Conservation (phyloP, 2,113 vertebrate species). For the Tragelaphus strepsiceros region DNA sequence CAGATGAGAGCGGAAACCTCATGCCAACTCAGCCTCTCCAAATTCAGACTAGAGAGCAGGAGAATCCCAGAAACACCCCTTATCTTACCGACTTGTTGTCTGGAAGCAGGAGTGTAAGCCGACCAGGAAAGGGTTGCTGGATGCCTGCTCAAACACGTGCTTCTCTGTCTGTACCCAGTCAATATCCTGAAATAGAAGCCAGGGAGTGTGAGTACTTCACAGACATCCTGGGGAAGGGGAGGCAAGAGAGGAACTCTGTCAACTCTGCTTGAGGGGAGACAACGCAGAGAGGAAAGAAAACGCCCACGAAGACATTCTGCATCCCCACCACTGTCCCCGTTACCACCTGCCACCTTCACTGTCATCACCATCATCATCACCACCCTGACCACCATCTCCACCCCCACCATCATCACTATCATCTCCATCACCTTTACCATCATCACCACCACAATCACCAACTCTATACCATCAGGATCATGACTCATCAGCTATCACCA, state of each 20-base stretch:
- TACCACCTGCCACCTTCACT: not conserved
- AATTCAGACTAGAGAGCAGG: not conserved
- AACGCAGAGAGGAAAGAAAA: not conserved
- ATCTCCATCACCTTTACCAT: not conserved
- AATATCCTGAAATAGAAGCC: conserved; percentile 89
- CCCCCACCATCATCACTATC: too few relatives aligned
- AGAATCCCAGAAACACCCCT: not conserved
- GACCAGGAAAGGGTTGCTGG: conserved; percentile 96
- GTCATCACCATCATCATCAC: accelerated
- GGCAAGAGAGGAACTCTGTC: not conserved
- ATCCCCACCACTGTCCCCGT: not conserved
- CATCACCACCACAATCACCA: not conserved
- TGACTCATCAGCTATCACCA: not conserved
- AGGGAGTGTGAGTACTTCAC: not conserved
- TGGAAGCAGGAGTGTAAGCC: conserved; percentile 99
- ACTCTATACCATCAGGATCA: not conserved
- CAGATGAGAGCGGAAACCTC: accelerated
- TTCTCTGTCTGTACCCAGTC: conserved; percentile 99
- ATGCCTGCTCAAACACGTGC: conserved; percentile 98
- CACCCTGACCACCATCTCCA: not conserved
- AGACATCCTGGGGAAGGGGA: not conserved
- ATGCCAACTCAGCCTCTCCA: accelerated
- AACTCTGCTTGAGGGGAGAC: not conserved
- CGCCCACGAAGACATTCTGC: accelerated
- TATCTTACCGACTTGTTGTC: conserved; percentile 96